Percentiles rank a stretch among this genome's conserved stretches.
phyloP scores from a whole-genome alignment of 1,140 invertebrate genomes.

The Drosophila punjabiensis region DNA sequence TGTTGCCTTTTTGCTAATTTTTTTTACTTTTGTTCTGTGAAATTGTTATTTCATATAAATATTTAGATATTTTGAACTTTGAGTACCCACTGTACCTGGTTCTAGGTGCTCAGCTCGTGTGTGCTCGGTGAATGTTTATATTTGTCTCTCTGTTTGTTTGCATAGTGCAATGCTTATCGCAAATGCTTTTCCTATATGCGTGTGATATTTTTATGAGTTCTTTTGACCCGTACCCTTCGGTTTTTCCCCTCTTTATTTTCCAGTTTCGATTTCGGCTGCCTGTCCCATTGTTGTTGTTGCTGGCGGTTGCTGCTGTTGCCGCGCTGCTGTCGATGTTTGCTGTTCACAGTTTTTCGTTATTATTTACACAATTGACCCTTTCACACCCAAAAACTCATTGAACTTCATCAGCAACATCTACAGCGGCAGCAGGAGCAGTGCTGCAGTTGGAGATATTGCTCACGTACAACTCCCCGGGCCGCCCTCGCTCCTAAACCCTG shows the following conservation, averaged over 20 bases:
- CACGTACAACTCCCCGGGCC: constrained; percentile 46
- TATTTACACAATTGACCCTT: constrained; percentile 84
- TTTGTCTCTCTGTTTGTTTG: constrained; percentile 64
- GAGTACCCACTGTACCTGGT: constrained; percentile 9
- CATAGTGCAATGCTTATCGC: constrained; percentile 73
- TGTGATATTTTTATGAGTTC: constrained; percentile 79
- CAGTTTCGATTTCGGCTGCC: constrained; percentile 63
- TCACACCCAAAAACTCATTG: constrained; percentile 79
- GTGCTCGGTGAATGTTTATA: constrained; percentile 40
- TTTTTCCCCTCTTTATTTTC: constrained; percentile 15
- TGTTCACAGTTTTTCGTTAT: constrained; percentile 81
- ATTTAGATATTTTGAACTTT: background rate
- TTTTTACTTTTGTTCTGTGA: too few species aligned
- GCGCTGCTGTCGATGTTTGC: constrained; percentile 53
- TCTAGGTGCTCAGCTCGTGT: constrained; percentile 24
- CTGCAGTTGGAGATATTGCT: constrained; percentile 30
- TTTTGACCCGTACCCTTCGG: constrained; percentile 18
- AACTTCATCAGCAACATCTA: constrained; percentile 67
- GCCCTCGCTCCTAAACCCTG: constrained; percentile 13
- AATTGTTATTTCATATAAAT: too few species aligned
- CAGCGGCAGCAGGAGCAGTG: constrained; percentile 21
- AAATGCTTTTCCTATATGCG: constrained; percentile 71
- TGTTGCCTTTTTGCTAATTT: background rate
- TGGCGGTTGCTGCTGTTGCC: constrained; percentile 19
- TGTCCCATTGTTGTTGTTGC: constrained; percentile 33